Percentiles rank a stretch among this genome's conserved stretches.
Evolutionary conservation across 2,888 invertebrate species (phyloP).

Genomic region (Electrophaes corylata): DNA sequence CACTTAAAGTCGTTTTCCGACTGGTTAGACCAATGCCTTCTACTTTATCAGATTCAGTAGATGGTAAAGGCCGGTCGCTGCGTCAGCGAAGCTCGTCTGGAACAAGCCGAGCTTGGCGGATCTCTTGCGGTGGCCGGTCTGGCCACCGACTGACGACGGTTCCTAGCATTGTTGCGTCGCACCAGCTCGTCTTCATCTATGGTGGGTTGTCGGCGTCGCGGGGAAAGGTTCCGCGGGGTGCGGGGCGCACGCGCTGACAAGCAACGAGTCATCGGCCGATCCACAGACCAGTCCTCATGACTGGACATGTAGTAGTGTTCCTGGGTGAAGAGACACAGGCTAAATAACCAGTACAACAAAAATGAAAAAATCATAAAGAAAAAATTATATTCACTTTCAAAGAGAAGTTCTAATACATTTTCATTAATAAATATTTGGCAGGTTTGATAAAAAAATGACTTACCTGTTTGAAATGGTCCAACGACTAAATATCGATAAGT

Average conservation of each 20-base stretch:
- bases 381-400: not conserved
- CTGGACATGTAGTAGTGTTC: constrained; percentile 68
- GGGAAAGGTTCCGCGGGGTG: constrained; percentile 60
- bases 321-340: constrained; percentile 47
- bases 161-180: constrained; percentile 64
- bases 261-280: constrained; percentile 69
- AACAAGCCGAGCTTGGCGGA: constrained; percentile 60
- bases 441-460: constrained; percentile 14
- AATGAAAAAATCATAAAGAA: not conserved
- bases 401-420: not conserved
- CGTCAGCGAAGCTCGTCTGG: constrained; percentile 67
- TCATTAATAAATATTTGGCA: no score
- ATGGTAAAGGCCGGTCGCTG: constrained; percentile 76
- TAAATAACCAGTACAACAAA: not conserved
- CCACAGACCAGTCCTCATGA: constrained; percentile 64
- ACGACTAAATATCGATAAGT: constrained; percentile 20
- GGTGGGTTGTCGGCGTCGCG: constrained; percentile 49
- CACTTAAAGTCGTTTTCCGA: not conserved
- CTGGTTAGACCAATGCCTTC: not conserved
- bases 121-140: constrained; percentile 69
- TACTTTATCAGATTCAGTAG: constrained; percentile 43
- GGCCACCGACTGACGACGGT: constrained; percentile 60
- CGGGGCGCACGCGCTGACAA: constrained; percentile 65
- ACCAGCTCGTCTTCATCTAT: constrained; percentile 58
- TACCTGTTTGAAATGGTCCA: constrained; percentile 24